A percentile compares a stretch with the other conserved stretches of the same genome.
Conservation (phyloP, 2,888 invertebrate genomes). For the Ctenicera cuprea region DNA sequence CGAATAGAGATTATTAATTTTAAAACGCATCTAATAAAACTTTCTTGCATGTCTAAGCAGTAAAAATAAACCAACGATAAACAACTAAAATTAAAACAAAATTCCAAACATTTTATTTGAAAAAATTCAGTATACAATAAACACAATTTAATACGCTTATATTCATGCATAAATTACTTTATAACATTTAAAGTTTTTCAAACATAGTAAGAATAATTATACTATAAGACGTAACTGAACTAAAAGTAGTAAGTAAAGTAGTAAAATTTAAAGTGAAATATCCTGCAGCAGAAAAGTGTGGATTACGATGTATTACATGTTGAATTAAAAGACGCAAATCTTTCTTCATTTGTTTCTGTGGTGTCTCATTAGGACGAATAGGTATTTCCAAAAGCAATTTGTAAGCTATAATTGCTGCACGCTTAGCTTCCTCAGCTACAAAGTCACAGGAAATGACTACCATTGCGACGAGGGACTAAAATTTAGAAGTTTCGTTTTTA, state of each 20-base stretch:
- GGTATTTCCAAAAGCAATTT: conserved; percentile 56
- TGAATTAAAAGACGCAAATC: conserved; percentile 44
- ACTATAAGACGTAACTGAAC: conserved; percentile 49
- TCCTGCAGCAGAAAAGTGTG: conserved; percentile 51
- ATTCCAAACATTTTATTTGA: too few species aligned
- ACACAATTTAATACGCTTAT: too few species aligned
- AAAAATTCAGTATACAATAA: too few species aligned
- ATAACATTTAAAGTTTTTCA: too few species aligned
- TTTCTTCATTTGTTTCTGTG: conserved; percentile 33
- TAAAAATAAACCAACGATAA: too few species aligned
- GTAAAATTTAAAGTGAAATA: conserved; percentile 49
- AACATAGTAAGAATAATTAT: conserved; percentile 37
- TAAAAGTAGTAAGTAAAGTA: conserved; percentile 48
- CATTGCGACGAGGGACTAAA: conserved; percentile 52
- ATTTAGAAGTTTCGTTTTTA: neutral
- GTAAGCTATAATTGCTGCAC: conserved; percentile 53
- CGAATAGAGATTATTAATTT: too few species aligned
- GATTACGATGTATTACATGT: conserved; percentile 42
- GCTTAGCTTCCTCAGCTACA: conserved; percentile 54
- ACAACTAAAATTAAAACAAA: too few species aligned
- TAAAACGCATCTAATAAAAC: too few species aligned
- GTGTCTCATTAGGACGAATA: conserved; percentile 3
- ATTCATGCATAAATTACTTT: too few species aligned
- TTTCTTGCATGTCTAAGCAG: too few species aligned
- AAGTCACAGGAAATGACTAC: conserved; percentile 55